Evolutionary conservation across 2,113 vertebrate species (phyloP), one percentile per base, ranked within the genome.

Genomic region (Nothoprocta pentlandii): DNA sequence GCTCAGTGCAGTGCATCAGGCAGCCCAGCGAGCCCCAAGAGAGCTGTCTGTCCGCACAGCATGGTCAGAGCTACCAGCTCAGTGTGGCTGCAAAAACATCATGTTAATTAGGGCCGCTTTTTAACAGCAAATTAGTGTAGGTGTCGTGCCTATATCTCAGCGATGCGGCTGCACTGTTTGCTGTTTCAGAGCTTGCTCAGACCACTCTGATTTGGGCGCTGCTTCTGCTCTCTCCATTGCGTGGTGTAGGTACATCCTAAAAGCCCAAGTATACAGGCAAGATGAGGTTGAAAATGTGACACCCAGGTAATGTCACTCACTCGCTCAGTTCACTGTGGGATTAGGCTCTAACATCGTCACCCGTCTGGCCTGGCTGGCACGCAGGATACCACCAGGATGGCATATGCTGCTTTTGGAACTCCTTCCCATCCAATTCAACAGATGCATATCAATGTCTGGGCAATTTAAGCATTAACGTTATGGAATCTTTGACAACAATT

Each of bases 181-280:
- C 74, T 21, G 25, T 63, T 79, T 46, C 84, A 68, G 66, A 42
- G 32, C 58, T 2, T 76, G 39, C 34, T 80, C 61, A 51, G 42
- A 11, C 41, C 54, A 11, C 26, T 21, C n/a, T 8, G 4, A 32
- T 2, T 5, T 7, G 14, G 51, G 32, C 2, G 2, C 66, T 39
- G 79, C 47, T 19, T 47, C 67, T 25, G 59, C 32, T 30, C 1
- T 0, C 20, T 9, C 17, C 5, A 7, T 39, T 28, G 12, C 39
- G 16, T 0, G 0, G n/a, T 21, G 61, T 42, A 51, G 77, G 39
- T 25, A 8, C 0, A 0, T 80, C 56, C 61, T 75, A 61, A 34
- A 28, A n/a, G 77, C 80, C 58, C 36, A 34, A 1, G 8, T 69
- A 36, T 34, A 23, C 12, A 10, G 25, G 56, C 16, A 23, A 5